These are phyloP conservation scores for Psittacus erithacus DNA, from an alignment of 2,113 vertebrate species.

Conservation along the genomic window DNA sequence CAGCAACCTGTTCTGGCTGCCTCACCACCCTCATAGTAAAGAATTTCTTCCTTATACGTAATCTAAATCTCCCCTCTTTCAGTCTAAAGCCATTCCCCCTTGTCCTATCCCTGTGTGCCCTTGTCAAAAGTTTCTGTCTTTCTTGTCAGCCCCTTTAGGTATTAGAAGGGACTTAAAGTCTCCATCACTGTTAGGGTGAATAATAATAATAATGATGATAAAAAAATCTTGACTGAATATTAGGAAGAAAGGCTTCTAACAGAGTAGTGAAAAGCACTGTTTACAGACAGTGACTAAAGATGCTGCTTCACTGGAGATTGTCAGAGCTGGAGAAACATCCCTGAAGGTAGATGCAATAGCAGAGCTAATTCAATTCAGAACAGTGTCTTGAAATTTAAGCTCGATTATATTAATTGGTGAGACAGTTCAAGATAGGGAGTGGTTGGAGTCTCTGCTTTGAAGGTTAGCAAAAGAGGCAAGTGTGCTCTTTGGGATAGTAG, in stretches of 20 bases:
- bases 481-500: not conserved
- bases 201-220: not conserved
- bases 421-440: not conserved
- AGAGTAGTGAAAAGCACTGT: accelerated
- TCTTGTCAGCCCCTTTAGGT: not conserved
- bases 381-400: not conserved
- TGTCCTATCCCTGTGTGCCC: not conserved
- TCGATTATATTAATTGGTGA: not conserved
- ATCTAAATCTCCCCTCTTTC: not conserved
- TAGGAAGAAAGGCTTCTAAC: not conserved
- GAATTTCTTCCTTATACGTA: not conserved
- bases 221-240: not conserved
- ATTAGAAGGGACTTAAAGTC: not conserved
- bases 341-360: not conserved
- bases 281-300: not conserved
- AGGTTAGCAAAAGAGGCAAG: not conserved
- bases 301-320: not conserved
- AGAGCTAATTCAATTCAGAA: not conserved
- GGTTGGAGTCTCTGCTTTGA: not conserved
- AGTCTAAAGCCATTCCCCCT: not conserved
- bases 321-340: not conserved
- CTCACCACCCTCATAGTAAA: not conserved
- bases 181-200: not conserved
- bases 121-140: not conserved
- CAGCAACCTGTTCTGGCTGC: not conserved